Conservation (phyloP, 2,888 invertebrate species). For the Callinectes sapidus region DNA sequence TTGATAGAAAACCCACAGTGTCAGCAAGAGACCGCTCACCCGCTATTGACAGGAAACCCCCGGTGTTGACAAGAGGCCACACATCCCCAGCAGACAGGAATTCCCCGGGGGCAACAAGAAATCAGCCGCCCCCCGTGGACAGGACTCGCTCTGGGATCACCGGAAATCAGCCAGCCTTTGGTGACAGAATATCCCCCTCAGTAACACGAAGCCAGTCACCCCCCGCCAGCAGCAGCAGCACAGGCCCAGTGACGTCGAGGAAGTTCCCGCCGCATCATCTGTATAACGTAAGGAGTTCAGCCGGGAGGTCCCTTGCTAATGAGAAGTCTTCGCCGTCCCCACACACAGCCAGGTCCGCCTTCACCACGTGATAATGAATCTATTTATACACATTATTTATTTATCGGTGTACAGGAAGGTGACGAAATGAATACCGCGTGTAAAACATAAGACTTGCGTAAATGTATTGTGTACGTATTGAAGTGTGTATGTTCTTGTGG, state of each 20-base stretch:
- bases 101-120: background rate
- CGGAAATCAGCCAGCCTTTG: background rate
- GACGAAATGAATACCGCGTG: background rate
- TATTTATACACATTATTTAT: background rate
- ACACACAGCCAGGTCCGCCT: background rate
- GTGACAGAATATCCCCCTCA: background rate
- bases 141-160: no score
- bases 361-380: background rate
- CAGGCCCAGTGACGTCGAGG: background rate
- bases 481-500: background rate
- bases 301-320: background rate
- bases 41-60: no score
- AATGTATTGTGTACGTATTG: constrained; percentile 4
- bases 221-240: no score
- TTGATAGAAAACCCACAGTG: no score
- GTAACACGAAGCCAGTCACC: background rate
- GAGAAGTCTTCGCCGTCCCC: background rate
- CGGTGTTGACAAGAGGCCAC: no score
- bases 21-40: no score
- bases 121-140: background rate
- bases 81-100: background rate
- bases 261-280: background rate
- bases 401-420: background rate
- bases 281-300: background rate
- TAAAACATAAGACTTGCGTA: background rate